Evolutionary conservation across 2,113 vertebrate species (phyloP).

Genomic region (Pluvianellus socialis): DNA sequence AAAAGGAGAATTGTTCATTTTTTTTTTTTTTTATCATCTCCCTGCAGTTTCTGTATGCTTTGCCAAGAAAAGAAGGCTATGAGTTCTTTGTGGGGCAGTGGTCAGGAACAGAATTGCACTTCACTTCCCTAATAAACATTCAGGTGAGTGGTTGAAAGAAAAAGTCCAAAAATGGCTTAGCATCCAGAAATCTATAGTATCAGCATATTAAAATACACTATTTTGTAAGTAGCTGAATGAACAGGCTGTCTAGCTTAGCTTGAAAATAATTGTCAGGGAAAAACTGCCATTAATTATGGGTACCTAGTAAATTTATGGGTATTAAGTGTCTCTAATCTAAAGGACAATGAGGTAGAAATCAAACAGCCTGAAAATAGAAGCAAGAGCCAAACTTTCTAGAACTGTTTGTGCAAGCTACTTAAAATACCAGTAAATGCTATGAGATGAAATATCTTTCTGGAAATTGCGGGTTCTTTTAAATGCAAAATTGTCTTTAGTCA

Average conservation of each 20-base stretch:
- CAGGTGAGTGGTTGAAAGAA: conserved; percentile 79
- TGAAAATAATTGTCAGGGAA: background rate
- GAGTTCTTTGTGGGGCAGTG: conserved; percentile 96
- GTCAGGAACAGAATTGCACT: conserved; percentile 88
- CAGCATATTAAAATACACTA: background rate
- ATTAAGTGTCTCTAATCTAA: background rate
- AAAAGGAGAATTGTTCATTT: background rate
- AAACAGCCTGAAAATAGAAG: background rate
- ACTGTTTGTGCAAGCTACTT: background rate
- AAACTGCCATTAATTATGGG: background rate
- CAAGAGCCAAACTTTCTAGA: background rate
- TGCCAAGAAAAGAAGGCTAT: conserved; percentile 92
- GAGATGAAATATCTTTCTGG: background rate
- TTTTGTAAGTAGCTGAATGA: background rate
- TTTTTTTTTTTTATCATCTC: background rate
- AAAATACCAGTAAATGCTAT: background rate
- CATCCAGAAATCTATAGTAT: background rate
- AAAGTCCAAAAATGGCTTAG: background rate
- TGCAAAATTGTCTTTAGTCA: background rate
- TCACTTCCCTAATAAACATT: conserved; percentile 94
- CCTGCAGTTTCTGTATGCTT: conserved; percentile 88
- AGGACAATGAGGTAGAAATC: background rate
- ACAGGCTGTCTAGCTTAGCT: background rate
- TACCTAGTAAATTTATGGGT: background rate
- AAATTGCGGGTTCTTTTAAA: background rate